Evolutionary conservation across 2,888 invertebrate genomes (phyloP), one percentile per base, ranked within the genome.

Genomic region (Rhaphigaster nebulosa): DNA sequence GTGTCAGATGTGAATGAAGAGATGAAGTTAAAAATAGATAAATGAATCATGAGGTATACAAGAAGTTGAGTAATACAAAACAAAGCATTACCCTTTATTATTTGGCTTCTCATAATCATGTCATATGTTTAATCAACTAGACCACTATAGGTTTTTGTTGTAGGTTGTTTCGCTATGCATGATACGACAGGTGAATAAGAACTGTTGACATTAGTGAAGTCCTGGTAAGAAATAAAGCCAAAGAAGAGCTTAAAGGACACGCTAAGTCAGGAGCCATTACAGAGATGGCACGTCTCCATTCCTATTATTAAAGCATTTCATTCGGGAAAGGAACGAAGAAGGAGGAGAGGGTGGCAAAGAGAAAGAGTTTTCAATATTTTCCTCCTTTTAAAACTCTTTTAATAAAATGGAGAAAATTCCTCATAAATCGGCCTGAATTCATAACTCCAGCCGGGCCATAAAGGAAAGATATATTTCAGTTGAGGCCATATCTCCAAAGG

Each of bases 331-430:
- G 80, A 41, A 23, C 41, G 41, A 45, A 38, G 41, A 45, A 38
- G 41, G 80, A n/a, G 29, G 26, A 80, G 80, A 26, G 41, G 80
- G 20, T 45, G 80, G 80, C 41, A 80, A 80, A 80, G 80, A 80
- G 80, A 80, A 80, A 80, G 80, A 80, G 80, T 80, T 80, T 80
- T 80, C 80, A 80, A 80, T 80, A 80, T 80, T 80, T 80, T 80
- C 80, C 41, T 65, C 41, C 80, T 41, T 76, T 80, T 80, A 80
- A 80, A 80, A 80, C 80, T 80, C 80, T 80, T 80, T 80, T 80
- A 80, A 80, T 80, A 80, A 80, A 80, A 80, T 80, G 80, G 41
- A 80, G 80, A 45, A 80, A 80, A 80, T 80, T 80, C 80, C 80
- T 80, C 80, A 80, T 80, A 80, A 80, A 80, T 80, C 80, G 80